phyloP scores from a whole-genome alignment of 64 coral and sea anemone genomes.

The Pocillopora damicornis region DNA sequence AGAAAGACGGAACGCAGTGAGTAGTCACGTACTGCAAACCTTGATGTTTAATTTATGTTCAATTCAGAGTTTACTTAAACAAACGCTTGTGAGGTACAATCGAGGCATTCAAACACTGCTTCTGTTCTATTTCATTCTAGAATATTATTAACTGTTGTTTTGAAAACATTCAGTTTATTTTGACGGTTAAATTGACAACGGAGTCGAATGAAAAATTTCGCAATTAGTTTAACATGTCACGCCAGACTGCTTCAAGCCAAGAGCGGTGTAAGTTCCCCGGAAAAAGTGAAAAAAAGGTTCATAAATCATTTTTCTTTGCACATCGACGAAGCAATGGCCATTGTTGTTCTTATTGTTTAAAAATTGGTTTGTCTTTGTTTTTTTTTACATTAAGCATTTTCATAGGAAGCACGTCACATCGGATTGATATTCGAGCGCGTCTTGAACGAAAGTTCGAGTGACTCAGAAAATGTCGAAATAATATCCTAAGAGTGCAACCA shows the following conservation, averaged over 20 bases:
- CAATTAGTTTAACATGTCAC: not conserved
- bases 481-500: too few species aligned
- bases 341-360: not conserved
- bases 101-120: not conserved
- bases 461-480: too few species aligned
- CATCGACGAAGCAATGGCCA: not conserved
- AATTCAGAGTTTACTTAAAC: not conserved
- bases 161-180: not conserved
- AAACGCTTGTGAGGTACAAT: not conserved
- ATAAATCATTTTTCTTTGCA: not conserved
- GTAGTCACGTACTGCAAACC: not conserved
- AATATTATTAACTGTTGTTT: not conserved
- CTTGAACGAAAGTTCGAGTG: not conserved
- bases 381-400: not conserved
- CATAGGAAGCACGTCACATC: not conserved
- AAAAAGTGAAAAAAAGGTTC: too few species aligned
- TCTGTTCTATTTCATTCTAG: not conserved
- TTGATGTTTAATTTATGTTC: not conserved
- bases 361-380: not conserved
- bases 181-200: not conserved
- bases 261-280: too few species aligned
- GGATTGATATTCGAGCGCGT: not conserved
- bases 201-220: not conserved
- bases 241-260: not conserved
- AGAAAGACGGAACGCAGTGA: conserved; percentile 75